Evolutionary conservation across 2,113 vertebrate genomes (phyloP).

Genomic region (Casuarius casuarius): DNA sequence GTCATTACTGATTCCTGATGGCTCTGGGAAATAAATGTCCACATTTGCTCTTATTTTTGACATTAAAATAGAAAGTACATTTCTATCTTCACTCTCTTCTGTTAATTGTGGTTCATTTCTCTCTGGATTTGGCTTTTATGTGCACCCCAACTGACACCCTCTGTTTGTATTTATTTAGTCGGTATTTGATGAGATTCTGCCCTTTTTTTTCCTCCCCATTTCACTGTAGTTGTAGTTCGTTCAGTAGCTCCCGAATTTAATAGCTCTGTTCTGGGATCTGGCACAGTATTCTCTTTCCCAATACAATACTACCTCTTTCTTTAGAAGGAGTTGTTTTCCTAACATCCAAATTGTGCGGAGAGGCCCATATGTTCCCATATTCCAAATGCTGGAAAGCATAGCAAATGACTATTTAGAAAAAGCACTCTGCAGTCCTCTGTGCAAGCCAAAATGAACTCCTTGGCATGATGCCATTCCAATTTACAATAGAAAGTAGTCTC

Average conservation of each 20-base stretch:
- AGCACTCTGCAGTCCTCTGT: not conserved
- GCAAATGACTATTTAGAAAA: not conserved
- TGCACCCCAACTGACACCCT: rapidly evolving
- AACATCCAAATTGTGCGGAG: not conserved
- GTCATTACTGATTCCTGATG: not conserved
- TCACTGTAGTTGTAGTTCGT: not conserved
- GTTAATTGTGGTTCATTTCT: not conserved
- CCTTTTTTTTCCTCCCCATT: not conserved
- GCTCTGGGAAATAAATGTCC: not conserved
- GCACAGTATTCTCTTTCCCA: not conserved
- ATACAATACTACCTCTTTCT: not conserved
- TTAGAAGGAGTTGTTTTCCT: constrained; percentile 11
- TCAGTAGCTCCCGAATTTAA: not conserved
- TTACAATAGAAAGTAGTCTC: not conserved
- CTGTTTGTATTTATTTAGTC: not conserved
- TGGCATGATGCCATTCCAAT: not conserved
- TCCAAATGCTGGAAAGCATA: not conserved
- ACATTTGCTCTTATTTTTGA: not conserved
- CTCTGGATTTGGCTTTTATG: not conserved
- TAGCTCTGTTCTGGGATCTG: not conserved
- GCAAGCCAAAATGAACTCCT: not conserved
- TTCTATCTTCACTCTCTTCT: not conserved
- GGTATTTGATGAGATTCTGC: not conserved
- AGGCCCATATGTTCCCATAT: not conserved
- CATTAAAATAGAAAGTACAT: not conserved